A percentile compares a stretch with the other conserved stretches of the same genome.
Evolutionary conservation across 2,888 invertebrate genomes (phyloP).

Genomic region (Brachynemurus nebulosus): DNA sequence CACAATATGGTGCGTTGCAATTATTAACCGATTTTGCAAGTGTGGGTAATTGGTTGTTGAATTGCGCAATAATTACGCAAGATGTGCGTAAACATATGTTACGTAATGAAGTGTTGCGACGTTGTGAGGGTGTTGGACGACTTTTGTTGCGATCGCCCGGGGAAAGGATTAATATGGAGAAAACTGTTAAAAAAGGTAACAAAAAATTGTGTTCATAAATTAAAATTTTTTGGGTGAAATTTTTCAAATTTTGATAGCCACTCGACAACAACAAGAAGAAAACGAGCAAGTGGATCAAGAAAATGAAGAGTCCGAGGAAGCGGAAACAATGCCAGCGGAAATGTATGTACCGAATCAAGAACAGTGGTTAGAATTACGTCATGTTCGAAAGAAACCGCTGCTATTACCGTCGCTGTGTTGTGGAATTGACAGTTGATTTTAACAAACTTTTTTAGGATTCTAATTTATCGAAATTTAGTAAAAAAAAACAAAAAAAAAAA

Average conservation of each 20-base stretch:
- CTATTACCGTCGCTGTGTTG: constrained; percentile 13
- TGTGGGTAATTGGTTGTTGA: constrained; percentile 60
- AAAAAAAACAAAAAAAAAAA: too few species aligned
- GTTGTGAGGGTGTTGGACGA: constrained; percentile 77
- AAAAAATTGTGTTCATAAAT: not conserved
- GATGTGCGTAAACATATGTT: constrained; percentile 41
- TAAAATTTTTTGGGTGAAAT: not conserved
- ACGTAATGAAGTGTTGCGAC: constrained; percentile 49
- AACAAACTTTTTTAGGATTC: too few species aligned
- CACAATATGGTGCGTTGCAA: constrained; percentile 63
- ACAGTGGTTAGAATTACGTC: constrained; percentile 71
- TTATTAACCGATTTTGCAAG: constrained; percentile 69
- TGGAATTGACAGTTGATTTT: constrained; percentile 4
- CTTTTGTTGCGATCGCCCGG: constrained; percentile 67
- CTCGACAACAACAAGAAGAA: not conserved
- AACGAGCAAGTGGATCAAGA: not conserved
- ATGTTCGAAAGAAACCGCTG: constrained; percentile 30
- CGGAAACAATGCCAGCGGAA: constrained; percentile 68
- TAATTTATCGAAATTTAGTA: too few species aligned
- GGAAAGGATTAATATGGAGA: constrained; percentile 64
- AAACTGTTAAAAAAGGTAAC: constrained; percentile 23
- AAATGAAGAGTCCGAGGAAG: constrained; percentile 28
- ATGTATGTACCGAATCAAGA: constrained; percentile 90
- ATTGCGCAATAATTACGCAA: constrained; percentile 40
- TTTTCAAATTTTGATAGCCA: constrained; percentile 1